Evolutionary conservation across 2,888 invertebrate species (phyloP), one percentile per base, ranked within the genome.

Genomic region (Microplitis deprimator): DNA sequence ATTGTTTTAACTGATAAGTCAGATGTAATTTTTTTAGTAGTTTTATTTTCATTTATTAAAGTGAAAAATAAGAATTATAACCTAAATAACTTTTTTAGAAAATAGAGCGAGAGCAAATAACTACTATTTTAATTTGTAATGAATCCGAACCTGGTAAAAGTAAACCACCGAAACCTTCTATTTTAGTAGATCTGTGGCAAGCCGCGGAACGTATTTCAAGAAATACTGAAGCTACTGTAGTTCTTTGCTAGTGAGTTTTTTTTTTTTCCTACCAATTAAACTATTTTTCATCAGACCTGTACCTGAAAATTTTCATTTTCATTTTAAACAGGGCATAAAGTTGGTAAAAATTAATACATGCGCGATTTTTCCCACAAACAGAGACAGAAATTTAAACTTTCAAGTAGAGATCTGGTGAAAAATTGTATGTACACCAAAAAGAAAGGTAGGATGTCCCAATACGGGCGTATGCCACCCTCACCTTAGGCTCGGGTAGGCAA

Each of bases 211-310:
- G 82, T 39, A 81, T 89, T 3, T 83, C 88, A 1, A 86, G 87
- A 77, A 82, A 86, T 40, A 85, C 88, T 1, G 83, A 85, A 38
- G 87, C 87, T 1, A 84, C 89, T 5, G 81, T 90, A 5, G 85
- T 90, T 5, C 86, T 90, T 16, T 91, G 91, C 88, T 88, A 89
- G 91, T 91, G 87, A 88, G 87, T 84, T 68, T 65, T 72, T 74
- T 65, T 50, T 10, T 17, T 39, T 16, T 29, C 5, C 4, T 29
- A 29, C 29, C 3, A 29, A 29, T 29, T 4, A 29, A 2, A 29
- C 29, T 29, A 29, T 29, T 29, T 29, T 29, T 29, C 29, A 29
- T 29, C 29, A 29, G 29, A 29, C 29, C 29, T 29, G 29, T 29
- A 29, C 29, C 29, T 29, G 29, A 29, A 29, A 68, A 39, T 40